These are phyloP conservation scores for Selenia dentaria DNA, from an alignment of 2,888 invertebrate species.

Conservation along the genomic window DNA sequence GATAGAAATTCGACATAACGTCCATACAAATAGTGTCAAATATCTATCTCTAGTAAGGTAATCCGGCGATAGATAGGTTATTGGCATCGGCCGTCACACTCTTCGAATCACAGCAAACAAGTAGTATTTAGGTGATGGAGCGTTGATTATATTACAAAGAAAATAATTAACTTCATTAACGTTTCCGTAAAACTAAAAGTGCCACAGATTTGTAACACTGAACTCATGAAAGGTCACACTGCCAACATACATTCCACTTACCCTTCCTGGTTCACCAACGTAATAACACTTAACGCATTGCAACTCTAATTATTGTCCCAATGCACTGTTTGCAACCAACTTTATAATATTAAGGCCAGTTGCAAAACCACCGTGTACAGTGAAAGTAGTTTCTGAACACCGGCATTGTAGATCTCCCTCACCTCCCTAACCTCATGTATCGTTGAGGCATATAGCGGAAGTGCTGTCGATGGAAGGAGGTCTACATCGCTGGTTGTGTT, in stretches of 20 bases:
- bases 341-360: slow-evolving; percentile 59
- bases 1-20: too few species aligned
- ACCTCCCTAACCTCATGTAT: slow-evolving; percentile 9
- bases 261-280: slow-evolving; percentile 28
- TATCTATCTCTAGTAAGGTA: too few species aligned
- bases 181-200: neutral
- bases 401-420: slow-evolving; percentile 35
- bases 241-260: slow-evolving; percentile 15
- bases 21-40: too few species aligned
- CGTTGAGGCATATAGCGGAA: neutral
- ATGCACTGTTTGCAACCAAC: slow-evolving; percentile 44
- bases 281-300: slow-evolving; percentile 31
- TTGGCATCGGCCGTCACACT: too few species aligned
- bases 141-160: too few species aligned
- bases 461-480: neutral
- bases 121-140: too few species aligned
- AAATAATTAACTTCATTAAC: too few species aligned
- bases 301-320: slow-evolving; percentile 52
- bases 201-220: neutral
- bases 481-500: slow-evolving; percentile 2
- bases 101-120: too few species aligned
- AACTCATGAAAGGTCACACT: slow-evolving; percentile 15
- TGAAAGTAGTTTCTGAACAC: slow-evolving; percentile 61
- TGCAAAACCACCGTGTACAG: slow-evolving; percentile 56
- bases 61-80: too few species aligned